Evolutionary conservation across 2,113 vertebrate species (phyloP).

Genomic region (Hippocampus zosterae): DNA sequence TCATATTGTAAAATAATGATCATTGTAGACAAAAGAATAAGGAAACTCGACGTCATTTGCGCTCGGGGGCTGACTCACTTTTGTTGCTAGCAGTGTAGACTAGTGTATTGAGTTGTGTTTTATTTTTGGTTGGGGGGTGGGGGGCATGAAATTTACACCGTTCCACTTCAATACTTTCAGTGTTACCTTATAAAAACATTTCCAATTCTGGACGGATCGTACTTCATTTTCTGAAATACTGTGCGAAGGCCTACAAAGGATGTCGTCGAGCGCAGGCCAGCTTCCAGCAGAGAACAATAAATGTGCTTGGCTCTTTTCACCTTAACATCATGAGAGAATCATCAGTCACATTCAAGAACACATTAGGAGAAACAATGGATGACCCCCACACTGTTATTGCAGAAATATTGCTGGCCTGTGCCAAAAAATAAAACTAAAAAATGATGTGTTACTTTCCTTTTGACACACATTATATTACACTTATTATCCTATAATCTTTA

Average conservation of each 20-base stretch:
- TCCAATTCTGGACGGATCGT: background rate
- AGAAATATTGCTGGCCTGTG: background rate
- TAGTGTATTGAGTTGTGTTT: no score
- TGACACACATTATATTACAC: background rate
- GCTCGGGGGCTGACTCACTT: no score
- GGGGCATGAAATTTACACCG: no score
- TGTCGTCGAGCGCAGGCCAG: background rate
- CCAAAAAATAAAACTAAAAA: background rate
- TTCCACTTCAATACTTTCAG: no score
- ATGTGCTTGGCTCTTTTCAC: constrained; percentile 31
- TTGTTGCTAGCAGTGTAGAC: no score
- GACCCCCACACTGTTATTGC: background rate
- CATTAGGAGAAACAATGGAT: constrained; percentile 2
- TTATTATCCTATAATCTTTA: background rate
- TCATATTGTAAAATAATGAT: no score
- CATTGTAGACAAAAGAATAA: no score
- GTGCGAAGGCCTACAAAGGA: background rate
- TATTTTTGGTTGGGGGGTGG: no score
- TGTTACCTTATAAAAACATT: background rate
- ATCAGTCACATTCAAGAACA: constrained; percentile 16
- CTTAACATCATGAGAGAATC: constrained; percentile 28
- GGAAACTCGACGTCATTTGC: no score
- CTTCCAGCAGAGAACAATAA: constrained; percentile 24
- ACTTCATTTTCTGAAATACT: background rate
- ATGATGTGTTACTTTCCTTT: background rate